Evolutionary conservation across 1,140 invertebrate genomes (phyloP), one percentile per base, ranked within the genome.

Genomic region (Sinella curviseta): DNA sequence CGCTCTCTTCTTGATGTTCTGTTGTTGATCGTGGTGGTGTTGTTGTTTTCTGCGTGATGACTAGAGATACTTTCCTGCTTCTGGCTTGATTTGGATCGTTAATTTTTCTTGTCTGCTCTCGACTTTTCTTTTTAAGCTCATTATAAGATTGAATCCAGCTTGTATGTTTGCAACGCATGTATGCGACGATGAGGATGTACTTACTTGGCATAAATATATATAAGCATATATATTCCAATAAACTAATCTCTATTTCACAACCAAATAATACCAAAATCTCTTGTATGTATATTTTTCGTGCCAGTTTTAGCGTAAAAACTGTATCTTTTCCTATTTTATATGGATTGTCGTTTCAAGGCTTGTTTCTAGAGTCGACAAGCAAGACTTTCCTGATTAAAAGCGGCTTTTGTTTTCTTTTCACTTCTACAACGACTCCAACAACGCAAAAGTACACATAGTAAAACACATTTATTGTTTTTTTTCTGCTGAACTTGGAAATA

Each of bases 21-120:
- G 39, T 48, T 48, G 39, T 8, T 48, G 39, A 20, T 12, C 20
- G 20, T 48, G 39, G 8, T 48, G 8, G 8, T 48, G 39, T 8
- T 48, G 20, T 20, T 48, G 39, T 48, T 48, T 48, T 48, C 8
- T 48, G 39, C 39, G 39, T 48, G 39, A 48, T 8, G 39, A 48
- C 39, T 48, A 48, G 8, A 48, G 39, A 48, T 48, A n/a, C 20
- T 48, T 48, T 48, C 8, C 39, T 48, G 39, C 39, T 48, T 48
- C 57, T 60, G 57, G 24, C 12, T 26, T 60, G 57, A 60, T 26
- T 60, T 60, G 57, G 57, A 60, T 60, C 57, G 57, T 60, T 60
- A 60, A 60, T 60, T 60, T 60, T 60, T 60, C 57, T 60, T 60
- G 57, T 60, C 57, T 12, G 24, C 57, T 60, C 57, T 60, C 57